Conservation (phyloP, 2,888 invertebrate species). For the Sycophila texana region DNA sequence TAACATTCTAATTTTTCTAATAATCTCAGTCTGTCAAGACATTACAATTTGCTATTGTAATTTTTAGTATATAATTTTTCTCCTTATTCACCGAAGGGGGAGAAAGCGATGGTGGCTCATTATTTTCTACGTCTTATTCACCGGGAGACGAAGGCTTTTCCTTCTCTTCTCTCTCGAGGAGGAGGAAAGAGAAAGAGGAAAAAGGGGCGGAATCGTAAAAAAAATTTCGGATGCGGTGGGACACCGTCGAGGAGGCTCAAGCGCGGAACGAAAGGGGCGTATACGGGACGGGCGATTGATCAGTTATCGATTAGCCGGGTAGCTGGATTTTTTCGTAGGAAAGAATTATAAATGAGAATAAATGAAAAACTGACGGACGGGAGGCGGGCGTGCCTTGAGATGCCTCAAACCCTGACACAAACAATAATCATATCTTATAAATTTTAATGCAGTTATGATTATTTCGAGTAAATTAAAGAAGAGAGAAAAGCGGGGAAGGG, state of each 20-base stretch:
- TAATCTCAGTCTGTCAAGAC: too few species aligned
- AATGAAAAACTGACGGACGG: slow-evolving; percentile 52
- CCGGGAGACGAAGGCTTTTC: slow-evolving; percentile 40
- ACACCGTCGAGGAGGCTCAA: neutral
- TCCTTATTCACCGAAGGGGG: too few species aligned
- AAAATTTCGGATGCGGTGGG: neutral
- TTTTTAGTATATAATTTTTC: too few species aligned
- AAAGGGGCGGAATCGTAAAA: neutral
- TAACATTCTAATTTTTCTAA: too few species aligned
- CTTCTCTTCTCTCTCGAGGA: neutral
- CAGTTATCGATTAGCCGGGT: slow-evolving; percentile 56
- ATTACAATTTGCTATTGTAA: too few species aligned
- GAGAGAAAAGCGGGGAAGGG: slow-evolving; percentile 44
- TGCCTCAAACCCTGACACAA: slow-evolving; percentile 70
- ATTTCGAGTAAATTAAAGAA: slow-evolving; percentile 45
- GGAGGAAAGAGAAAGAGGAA: neutral
- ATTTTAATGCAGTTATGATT: slow-evolving; percentile 56
- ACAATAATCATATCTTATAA: slow-evolving; percentile 71
- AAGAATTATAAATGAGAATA: slow-evolving; percentile 18
- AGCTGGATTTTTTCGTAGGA: slow-evolving; percentile 40
- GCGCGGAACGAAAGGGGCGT: neutral
- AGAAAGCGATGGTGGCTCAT: slow-evolving; percentile 17
- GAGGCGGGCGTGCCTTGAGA: slow-evolving; percentile 71
- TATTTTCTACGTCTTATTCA: slow-evolving; percentile 53
- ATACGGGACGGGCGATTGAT: slow-evolving; percentile 35